Evolutionary conservation across 2,113 vertebrate species (phyloP).

Genomic region (Sorex araneus): DNA sequence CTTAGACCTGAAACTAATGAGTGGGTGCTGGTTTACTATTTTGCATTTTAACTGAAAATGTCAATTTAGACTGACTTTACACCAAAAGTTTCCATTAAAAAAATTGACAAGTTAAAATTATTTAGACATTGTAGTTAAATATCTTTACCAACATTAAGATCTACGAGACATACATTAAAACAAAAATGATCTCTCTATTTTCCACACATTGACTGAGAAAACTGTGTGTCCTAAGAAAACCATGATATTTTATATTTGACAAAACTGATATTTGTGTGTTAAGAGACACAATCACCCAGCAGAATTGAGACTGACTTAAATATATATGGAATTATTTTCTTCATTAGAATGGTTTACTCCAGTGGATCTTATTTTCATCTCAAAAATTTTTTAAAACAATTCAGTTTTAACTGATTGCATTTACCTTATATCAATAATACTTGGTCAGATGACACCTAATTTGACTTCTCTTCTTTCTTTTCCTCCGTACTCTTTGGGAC

Average conservation of each 20-base stretch:
- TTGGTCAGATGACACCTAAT: neutral
- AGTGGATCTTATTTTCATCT: slow-evolving; percentile 24
- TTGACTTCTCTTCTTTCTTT: neutral
- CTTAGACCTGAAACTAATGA: no score
- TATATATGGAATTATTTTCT: no score
- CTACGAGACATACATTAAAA: neutral
- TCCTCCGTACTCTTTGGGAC: neutral
- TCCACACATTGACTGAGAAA: neutral
- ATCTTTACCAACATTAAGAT: slow-evolving; percentile 15
- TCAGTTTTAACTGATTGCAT: slow-evolving; percentile 40
- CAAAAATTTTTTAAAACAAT: slow-evolving; percentile 20
- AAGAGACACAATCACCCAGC: no score
- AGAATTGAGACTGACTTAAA: no score
- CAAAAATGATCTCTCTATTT: slow-evolving; percentile 4
- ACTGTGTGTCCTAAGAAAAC: no score
- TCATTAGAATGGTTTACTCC: neutral
- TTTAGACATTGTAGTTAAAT: neutral
- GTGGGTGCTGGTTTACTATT: no score
- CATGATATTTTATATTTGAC: no score
- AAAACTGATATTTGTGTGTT: no score
- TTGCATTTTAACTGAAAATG: no score
- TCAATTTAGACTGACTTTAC: neutral
- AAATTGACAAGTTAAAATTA: neutral
- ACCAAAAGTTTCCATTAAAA: slow-evolving; percentile 21
- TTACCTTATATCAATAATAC: no score